These are phyloP conservation scores for Erynnis tages DNA, from an alignment of 2,888 invertebrate species.

Conservation along the genomic window DNA sequence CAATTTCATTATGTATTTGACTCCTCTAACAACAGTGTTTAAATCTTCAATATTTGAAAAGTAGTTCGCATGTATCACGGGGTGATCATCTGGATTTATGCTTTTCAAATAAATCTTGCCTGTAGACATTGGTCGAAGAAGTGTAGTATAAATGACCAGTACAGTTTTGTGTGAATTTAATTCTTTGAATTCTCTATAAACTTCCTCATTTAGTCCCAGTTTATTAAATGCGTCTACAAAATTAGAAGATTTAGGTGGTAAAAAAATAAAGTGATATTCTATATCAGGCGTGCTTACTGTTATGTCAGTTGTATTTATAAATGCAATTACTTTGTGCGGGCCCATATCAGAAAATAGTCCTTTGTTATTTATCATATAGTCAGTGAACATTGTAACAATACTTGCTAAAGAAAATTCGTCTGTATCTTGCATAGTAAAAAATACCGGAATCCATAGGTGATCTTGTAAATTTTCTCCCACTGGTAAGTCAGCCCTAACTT, in stretches of 20 bases:
- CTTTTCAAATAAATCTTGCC: slow-evolving; percentile 85
- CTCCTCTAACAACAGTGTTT: slow-evolving; percentile 46
- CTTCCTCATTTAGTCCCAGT: slow-evolving; percentile 48
- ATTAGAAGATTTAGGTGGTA: slow-evolving; percentile 46
- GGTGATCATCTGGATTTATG: slow-evolving; percentile 68
- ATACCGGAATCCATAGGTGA: slow-evolving; percentile 46
- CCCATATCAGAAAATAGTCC: slow-evolving; percentile 72
- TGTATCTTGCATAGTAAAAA: slow-evolving; percentile 50
- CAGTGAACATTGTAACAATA: slow-evolving; percentile 50
- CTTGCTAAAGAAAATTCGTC: slow-evolving; percentile 45
- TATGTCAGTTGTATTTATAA: slow-evolving; percentile 56
- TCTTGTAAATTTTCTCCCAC: slow-evolving; percentile 59
- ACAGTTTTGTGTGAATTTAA: slow-evolving; percentile 49
- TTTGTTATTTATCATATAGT: slow-evolving; percentile 69
- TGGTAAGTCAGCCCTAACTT: slow-evolving; percentile 43
- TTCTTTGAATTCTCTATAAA: slow-evolving; percentile 42
- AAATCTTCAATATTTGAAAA: slow-evolving; percentile 80
- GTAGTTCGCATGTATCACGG: slow-evolving; percentile 80
- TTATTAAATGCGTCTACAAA: slow-evolving; percentile 46
- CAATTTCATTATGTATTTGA: slow-evolving; percentile 44
- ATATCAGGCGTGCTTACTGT: slow-evolving; percentile 51
- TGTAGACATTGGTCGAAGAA: slow-evolving; percentile 85
- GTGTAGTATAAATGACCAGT: slow-evolving; percentile 75
- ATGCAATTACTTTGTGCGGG: slow-evolving; percentile 54
- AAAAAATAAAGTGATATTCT: slow-evolving; percentile 52